Evolutionary conservation across 2,113 vertebrate genomes (phyloP).

Genomic region (Oreotrochilus melanogaster): DNA sequence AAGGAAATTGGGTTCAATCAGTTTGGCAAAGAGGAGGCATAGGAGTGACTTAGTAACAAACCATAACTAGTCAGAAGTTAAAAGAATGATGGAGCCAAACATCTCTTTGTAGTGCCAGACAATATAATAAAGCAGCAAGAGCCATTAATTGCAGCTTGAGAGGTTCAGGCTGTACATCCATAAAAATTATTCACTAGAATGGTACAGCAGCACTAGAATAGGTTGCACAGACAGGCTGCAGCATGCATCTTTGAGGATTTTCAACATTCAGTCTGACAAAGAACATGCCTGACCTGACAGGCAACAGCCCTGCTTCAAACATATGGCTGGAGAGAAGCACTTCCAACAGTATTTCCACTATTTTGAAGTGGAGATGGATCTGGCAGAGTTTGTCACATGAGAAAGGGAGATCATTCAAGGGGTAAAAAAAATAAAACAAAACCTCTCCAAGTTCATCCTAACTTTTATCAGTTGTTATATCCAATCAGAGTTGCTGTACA

Average conservation of each 20-base stretch:
- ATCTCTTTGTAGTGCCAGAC: neutral
- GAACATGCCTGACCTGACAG: neutral
- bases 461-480: neutral
- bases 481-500: rapidly evolving
- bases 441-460: neutral
- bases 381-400: neutral
- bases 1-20: neutral
- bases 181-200: neutral
- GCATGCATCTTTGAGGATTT: neutral
- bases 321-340: neutral
- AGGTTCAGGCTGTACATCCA: neutral
- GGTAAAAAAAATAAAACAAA: neutral
- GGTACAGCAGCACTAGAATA: neutral
- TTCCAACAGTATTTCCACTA: neutral
- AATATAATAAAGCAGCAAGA: neutral
- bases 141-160: neutral
- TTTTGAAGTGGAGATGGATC: neutral
- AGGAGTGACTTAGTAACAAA: neutral
- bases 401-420: neutral
- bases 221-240: neutral
- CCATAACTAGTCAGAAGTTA: neutral
- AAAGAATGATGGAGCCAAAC: neutral
- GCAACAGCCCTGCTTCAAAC: neutral
- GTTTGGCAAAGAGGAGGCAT: neutral
- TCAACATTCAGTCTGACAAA: neutral